phyloP scores from a whole-genome alignment of 37 sponge, comb jelly and placozoan genomes.

The Beroe forskalii region DNA sequence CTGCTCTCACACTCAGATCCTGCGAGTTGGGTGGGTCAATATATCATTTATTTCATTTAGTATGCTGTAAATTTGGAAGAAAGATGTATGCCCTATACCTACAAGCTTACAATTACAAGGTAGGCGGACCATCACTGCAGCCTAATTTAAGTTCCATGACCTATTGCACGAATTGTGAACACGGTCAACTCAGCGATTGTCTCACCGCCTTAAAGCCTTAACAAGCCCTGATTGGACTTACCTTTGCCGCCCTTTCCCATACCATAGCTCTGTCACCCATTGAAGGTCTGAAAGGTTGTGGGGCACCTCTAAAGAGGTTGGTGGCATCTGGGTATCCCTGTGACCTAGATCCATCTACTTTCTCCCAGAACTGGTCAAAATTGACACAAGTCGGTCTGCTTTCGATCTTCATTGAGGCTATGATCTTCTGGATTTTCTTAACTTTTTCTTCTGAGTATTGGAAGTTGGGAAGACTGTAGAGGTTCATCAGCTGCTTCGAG shows the following conservation, averaged over 20 bases:
- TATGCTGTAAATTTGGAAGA: no score
- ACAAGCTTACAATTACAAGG: no score
- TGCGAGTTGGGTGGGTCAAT: no score
- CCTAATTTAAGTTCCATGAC: no score
- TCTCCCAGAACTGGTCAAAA: not conserved
- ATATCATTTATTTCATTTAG: no score
- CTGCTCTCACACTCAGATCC: not conserved
- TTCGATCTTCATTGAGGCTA: constrained; percentile 2
- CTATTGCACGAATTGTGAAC: no score
- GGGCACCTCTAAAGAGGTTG: not conserved
- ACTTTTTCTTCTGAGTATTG: not conserved
- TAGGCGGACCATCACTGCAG: no score
- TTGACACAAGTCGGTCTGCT: not conserved
- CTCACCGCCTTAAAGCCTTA: not conserved
- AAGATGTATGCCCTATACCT: no score
- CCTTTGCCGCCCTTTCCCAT: not conserved
- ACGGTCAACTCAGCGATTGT: no score
- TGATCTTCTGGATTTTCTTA: not conserved
- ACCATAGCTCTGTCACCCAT: not conserved
- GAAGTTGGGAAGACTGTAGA: not conserved
- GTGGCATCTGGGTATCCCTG: not conserved
- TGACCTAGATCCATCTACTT: not conserved
- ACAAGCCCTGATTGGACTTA: not conserved
- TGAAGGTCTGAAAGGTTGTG: not conserved
- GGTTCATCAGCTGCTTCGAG: not conserved